phyloP scores from a whole-genome alignment of 2,888 invertebrate species.

The Aphodius sticticus region DNA sequence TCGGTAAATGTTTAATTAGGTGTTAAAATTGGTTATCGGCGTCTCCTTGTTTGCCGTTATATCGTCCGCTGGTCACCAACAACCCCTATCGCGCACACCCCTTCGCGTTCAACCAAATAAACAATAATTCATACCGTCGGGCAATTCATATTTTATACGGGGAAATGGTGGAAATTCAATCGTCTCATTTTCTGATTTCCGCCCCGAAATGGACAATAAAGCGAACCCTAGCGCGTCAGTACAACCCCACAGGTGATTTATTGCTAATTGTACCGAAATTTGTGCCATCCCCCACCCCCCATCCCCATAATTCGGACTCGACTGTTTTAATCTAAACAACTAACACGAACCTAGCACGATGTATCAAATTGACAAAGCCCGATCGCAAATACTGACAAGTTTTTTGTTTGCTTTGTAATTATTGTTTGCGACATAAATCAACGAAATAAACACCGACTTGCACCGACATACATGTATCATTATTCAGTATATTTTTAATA shows the following conservation, averaged over 20 bases:
- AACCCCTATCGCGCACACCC: not conserved
- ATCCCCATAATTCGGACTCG: too few species aligned
- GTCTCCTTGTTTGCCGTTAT: constrained; percentile 10
- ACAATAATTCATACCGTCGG: not conserved
- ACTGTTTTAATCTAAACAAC: not conserved
- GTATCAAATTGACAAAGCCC: not conserved
- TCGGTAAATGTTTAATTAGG: constrained; percentile 7
- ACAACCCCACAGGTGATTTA: constrained; percentile 8
- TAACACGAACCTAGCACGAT: not conserved
- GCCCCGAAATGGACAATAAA: not conserved
- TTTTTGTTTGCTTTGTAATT: too few species aligned
- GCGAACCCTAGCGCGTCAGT: not conserved
- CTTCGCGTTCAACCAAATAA: not conserved
- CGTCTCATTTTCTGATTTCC: constrained; percentile 16
- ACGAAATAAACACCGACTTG: too few species aligned
- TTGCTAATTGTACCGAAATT: constrained; percentile 11
- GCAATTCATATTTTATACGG: not conserved
- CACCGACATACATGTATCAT: too few species aligned
- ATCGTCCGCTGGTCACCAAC: not conserved
- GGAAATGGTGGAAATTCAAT: constrained; percentile 7
- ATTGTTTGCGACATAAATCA: too few species aligned
- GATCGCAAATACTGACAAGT: not conserved
- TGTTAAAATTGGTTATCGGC: constrained; percentile 15
- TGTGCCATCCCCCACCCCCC: not conserved
- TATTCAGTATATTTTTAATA: too few species aligned